Conservation (phyloP, 92 coral and sea anemone genomes). For the Parazoanthus swiftii region DNA sequence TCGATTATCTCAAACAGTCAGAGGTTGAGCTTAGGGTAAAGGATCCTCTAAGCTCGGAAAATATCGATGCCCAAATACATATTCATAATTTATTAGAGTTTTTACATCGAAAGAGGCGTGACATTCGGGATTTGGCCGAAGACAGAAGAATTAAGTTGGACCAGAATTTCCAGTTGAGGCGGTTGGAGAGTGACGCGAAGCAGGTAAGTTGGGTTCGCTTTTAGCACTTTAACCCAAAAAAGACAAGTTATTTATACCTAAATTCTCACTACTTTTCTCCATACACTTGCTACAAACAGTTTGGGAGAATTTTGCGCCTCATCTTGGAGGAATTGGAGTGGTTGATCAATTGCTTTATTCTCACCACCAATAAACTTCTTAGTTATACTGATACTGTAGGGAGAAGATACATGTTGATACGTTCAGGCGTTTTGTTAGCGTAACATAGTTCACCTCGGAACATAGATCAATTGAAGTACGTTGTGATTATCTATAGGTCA, state of each 20-base stretch:
- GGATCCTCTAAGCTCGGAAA: slow-evolving; percentile 87
- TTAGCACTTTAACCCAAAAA: too few relatives aligned
- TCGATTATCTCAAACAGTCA: slow-evolving; percentile 90
- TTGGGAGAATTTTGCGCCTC: too few relatives aligned
- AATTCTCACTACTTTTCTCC: too few relatives aligned
- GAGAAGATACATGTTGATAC: too few relatives aligned
- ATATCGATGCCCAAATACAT: slow-evolving; percentile 98
- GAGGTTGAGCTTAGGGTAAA: slow-evolving; percentile 94
- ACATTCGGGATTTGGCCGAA: slow-evolving; percentile 89
- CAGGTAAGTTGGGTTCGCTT: slow-evolving; percentile 62
- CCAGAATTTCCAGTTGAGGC: slow-evolving; percentile 82
- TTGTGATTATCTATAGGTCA: slow-evolving; percentile 58
- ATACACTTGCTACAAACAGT: too few relatives aligned
- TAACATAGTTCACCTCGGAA: background rate
- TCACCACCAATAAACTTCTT: too few relatives aligned
- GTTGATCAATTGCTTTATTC: too few relatives aligned
- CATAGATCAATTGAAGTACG: background rate
- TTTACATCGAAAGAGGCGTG: slow-evolving; percentile 90
- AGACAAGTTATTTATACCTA: too few relatives aligned
- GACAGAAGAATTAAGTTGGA: slow-evolving; percentile 87
- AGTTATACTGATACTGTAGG: too few relatives aligned
- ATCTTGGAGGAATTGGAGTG: too few relatives aligned
- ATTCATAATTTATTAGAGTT: slow-evolving; percentile 93
- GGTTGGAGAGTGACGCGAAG: slow-evolving; percentile 95
- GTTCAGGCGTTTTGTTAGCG: too few relatives aligned